These are phyloP conservation scores for silkworm (Bombyx mori) DNA, from an alignment of 1,140 invertebrate species.

Conservation along the genomic window ASM3026992v2 NC_085109.1:9504501-9505000, in stretches of 20 bases:
- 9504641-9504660: slow-evolving; percentile 62
- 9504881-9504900: slow-evolving; percentile 33
- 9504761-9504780: slow-evolving; percentile 18
- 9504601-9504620: no score
- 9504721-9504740: slow-evolving; percentile 67
- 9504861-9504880: slow-evolving; percentile 55
- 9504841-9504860: slow-evolving; percentile 68
- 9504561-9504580: no score
- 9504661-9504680: slow-evolving; percentile 68
- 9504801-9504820: slow-evolving; percentile 69
- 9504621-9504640: no score
- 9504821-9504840: slow-evolving; percentile 71
- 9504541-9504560: no score
- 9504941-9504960: slow-evolving; percentile 36
- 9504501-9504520: no score
- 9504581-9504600: no score
- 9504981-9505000: slow-evolving; percentile 63
- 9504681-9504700: slow-evolving; percentile 71
- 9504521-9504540: no score
- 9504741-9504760: slow-evolving; percentile 61
- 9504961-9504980: slow-evolving; percentile 55
- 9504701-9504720: slow-evolving; percentile 71
- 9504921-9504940: slow-evolving; percentile 26
- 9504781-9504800: slow-evolving; percentile 39
- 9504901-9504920: slow-evolving; percentile 18